Evolutionary conservation across 23 tunicate species (phyloP).

Genomic region (Trididemnum clinides): DNA sequence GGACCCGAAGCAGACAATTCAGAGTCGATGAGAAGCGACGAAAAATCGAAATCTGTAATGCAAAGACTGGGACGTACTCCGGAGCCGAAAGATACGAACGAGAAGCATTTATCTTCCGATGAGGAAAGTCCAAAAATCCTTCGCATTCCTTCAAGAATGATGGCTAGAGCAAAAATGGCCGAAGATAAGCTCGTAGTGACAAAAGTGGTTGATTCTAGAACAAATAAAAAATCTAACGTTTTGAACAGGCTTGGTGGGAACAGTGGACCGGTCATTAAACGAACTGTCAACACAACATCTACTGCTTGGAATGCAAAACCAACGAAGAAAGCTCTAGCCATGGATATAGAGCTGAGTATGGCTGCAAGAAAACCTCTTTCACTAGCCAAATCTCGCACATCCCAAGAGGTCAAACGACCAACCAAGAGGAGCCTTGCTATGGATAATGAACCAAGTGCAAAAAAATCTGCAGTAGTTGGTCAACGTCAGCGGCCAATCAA

Average conservation of each 20-base stretch:
- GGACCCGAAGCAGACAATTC: slow-evolving; percentile 33
- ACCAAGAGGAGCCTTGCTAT: too few relatives aligned
- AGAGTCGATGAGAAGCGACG: background rate
- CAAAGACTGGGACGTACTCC: slow-evolving; percentile 6
- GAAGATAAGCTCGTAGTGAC: slow-evolving; percentile 8
- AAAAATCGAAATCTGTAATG: background rate
- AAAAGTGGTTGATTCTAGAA: background rate
- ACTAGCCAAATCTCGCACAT: too few relatives aligned
- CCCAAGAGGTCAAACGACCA: background rate
- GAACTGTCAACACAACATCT: too few relatives aligned
- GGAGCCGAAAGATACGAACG: background rate
- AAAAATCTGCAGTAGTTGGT: background rate
- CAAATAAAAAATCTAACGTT: background rate
- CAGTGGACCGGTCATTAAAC: too few relatives aligned
- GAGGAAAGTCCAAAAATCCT: background rate
- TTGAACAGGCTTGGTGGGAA: slow-evolving; percentile 57
- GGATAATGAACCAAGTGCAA: background rate
- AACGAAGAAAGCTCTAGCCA: background rate
- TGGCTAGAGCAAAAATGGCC: background rate
- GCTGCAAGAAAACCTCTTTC: too few relatives aligned
- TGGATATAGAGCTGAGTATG: background rate
- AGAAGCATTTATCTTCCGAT: background rate
- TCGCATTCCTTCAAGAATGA: background rate
- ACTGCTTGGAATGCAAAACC: background rate
- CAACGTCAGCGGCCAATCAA: too few relatives aligned